A percentile compares a stretch with the other conserved stretches of the same genome.
Conservation (phyloP, 2,888 invertebrate genomes). For the Sphaeridia pumilis region DNA sequence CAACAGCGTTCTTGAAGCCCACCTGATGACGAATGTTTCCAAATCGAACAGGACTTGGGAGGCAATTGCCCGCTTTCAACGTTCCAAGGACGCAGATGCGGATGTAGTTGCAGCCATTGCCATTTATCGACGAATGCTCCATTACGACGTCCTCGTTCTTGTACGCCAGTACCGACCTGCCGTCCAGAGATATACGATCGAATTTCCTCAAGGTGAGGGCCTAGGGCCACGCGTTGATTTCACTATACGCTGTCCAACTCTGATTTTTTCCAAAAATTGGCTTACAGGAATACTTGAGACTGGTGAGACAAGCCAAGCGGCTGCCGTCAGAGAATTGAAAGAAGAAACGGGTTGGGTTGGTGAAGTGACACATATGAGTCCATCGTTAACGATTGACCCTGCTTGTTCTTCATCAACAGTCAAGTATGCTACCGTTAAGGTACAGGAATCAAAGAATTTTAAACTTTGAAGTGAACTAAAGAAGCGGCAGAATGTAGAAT, state of each 20-base stretch:
- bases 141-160: slow-evolving; percentile 43
- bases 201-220: slow-evolving; percentile 44
- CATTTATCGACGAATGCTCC: slow-evolving; percentile 39
- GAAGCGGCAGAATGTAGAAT: no score
- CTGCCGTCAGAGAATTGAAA: slow-evolving; percentile 42
- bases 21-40: no score
- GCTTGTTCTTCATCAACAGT: slow-evolving; percentile 42
- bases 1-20: no score
- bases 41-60: slow-evolving; percentile 37
- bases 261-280: no score
- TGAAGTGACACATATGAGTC: slow-evolving; percentile 38
- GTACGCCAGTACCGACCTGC: slow-evolving; percentile 46
- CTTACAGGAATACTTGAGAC: no score
- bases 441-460: slow-evolving; percentile 21
- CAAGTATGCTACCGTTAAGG: slow-evolving; percentile 42
- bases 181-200: slow-evolving; percentile 42
- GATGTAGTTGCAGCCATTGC: slow-evolving; percentile 40
- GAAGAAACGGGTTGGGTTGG: slow-evolving; percentile 46
- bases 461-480: not conserved
- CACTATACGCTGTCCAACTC: no score
- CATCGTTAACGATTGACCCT: slow-evolving; percentile 41
- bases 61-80: slow-evolving; percentile 28
- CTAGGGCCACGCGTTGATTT: no score
- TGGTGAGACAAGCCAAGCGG: slow-evolving; percentile 40
- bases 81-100: slow-evolving; percentile 29